Conservation (phyloP, 2,888 invertebrate species). For the Blastobasis lacticolella region DNA sequence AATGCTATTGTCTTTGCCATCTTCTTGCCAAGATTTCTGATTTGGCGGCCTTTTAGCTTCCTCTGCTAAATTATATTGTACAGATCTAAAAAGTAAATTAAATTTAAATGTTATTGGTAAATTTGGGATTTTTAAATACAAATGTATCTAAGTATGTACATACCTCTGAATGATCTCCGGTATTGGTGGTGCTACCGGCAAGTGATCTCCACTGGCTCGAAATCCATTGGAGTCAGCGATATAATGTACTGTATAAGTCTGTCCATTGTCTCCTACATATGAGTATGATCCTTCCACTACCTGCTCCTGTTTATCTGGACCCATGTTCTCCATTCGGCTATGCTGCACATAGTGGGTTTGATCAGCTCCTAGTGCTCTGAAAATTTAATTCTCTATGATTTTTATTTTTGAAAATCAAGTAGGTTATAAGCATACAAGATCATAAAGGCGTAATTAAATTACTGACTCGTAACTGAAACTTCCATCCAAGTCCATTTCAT, state of each 20-base stretch:
- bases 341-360: constrained; percentile 71
- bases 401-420: not conserved
- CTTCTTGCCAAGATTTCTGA: constrained; percentile 46
- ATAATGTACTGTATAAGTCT: constrained; percentile 77
- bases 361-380: constrained; percentile 65
- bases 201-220: constrained; percentile 82
- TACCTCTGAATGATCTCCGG: constrained; percentile 80
- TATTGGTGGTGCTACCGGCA: constrained; percentile 84
- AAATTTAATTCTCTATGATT: constrained; percentile 3
- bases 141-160: constrained; percentile 5
- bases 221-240: constrained; percentile 86
- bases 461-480: constrained; percentile 73
- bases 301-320: constrained; percentile 74
- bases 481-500: constrained; percentile 73
- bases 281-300: constrained; percentile 78
- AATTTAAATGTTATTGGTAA: not conserved
- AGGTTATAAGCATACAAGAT: not conserved
- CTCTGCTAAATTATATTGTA: constrained; percentile 66
- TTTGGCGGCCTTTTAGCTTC: constrained; percentile 59
- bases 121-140: constrained; percentile 1
- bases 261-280: constrained; percentile 76
- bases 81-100: constrained; percentile 35
- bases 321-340: constrained; percentile 72
- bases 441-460: not conserved
- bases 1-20: constrained; percentile 31